A percentile compares a stretch with the other conserved stretches of the same genome.
phyloP scores from a whole-genome alignment of 2,888 invertebrate species.

The Chaitophorus viminalis region DNA sequence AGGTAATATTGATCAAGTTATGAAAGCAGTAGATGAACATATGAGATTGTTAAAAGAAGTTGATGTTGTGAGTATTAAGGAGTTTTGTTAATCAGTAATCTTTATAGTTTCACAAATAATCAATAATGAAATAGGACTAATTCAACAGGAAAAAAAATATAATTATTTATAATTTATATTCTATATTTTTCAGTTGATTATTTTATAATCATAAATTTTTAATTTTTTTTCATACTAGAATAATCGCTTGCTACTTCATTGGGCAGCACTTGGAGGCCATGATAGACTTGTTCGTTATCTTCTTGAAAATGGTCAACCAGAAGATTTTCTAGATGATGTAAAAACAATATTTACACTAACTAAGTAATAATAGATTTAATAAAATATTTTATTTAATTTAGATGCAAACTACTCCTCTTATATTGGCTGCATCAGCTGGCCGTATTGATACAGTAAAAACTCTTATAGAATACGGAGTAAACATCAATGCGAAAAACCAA shows the following conservation, averaged over 20 bases:
- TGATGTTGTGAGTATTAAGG: constrained; percentile 70
- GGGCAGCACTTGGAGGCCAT: constrained; percentile 84
- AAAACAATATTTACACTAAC: constrained; percentile 61
- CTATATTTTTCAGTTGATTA: background rate
- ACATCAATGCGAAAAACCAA: constrained; percentile 77
- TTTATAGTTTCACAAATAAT: constrained; percentile 52
- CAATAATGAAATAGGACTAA: background rate
- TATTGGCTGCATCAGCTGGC: constrained; percentile 84
- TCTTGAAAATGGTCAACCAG: constrained; percentile 74
- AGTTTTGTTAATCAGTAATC: constrained; percentile 35
- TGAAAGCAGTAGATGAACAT: constrained; percentile 73
- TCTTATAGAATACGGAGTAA: constrained; percentile 76
- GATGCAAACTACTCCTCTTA: constrained; percentile 80
- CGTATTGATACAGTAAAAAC: constrained; percentile 75
- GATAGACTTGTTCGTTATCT: constrained; percentile 77
- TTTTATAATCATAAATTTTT: background rate
- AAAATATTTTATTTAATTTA: constrained; percentile 65
- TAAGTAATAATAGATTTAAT: background rate
- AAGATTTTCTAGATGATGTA: constrained; percentile 80
- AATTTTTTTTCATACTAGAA: constrained; percentile 69
- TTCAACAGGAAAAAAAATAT: background rate
- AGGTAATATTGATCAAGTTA: constrained; percentile 77
- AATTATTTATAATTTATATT: too few species aligned
- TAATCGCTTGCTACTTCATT: constrained; percentile 78
- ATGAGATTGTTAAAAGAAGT: constrained; percentile 68